These are phyloP conservation scores for Apoda limacodes DNA, from an alignment of 2,888 invertebrate genomes.

Conservation along the genomic window DNA sequence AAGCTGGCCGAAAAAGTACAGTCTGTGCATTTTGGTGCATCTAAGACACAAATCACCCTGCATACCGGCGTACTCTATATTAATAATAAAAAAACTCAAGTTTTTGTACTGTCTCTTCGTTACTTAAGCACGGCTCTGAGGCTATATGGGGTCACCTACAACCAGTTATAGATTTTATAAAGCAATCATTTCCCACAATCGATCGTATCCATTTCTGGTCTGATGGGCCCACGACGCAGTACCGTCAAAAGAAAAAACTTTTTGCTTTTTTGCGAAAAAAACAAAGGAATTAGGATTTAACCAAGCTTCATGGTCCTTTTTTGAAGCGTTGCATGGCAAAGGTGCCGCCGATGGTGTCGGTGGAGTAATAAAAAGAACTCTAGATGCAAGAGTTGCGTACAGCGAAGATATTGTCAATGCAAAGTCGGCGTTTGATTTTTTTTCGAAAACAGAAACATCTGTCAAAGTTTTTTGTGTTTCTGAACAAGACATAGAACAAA, in stretches of 20 bases:
- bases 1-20: slow-evolving; percentile 12
- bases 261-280: slow-evolving; percentile 4
- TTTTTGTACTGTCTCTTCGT: slow-evolving; percentile 9
- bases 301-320: slow-evolving; percentile 12
- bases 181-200: slow-evolving; percentile 9
- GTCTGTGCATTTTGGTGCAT: slow-evolving; percentile 18
- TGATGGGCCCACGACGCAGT: slow-evolving; percentile 16
- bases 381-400: slow-evolving; percentile 6
- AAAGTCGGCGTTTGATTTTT: neutral
- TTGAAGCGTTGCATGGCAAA: slow-evolving; percentile 12
- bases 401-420: slow-evolving; percentile 8
- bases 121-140: slow-evolving; percentile 16
- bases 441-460: too few relatives aligned
- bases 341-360: slow-evolving; percentile 16
- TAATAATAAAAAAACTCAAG: slow-evolving; percentile 8
- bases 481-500: slow-evolving; percentile 6
- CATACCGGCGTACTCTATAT: slow-evolving; percentile 16
- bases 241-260: slow-evolving; percentile 15
- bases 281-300: slow-evolving; percentile 5
- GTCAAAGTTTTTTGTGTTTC: too few relatives aligned
- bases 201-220: slow-evolving; percentile 16
- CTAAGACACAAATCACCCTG: slow-evolving; percentile 18
- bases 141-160: slow-evolving; percentile 19
- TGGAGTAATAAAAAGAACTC: slow-evolving; percentile 10
- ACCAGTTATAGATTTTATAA: slow-evolving; percentile 15